Evolutionary conservation across 2,888 invertebrate species (phyloP).

Genomic region (Amblyteles armatorius): DNA sequence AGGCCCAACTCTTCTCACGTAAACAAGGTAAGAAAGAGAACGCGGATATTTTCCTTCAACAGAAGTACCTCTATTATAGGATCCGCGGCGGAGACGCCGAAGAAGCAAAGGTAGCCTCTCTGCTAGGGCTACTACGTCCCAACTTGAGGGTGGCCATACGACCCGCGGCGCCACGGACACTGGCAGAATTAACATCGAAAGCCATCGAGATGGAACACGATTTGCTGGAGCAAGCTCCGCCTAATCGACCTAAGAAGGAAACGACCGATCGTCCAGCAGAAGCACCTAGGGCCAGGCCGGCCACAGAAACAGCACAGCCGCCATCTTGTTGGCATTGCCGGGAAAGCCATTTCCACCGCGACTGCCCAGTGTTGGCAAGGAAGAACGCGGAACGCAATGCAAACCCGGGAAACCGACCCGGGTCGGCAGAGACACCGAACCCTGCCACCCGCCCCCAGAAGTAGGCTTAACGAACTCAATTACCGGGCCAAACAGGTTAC

Average conservation of each 20-base stretch:
- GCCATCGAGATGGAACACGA: conserved; percentile 10
- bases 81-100: background rate
- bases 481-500: background rate
- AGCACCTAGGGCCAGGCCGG: too few relatives aligned
- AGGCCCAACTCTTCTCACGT: conserved; percentile 9
- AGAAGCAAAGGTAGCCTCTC: background rate
- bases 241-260: too few relatives aligned
- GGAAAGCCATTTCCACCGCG: too few relatives aligned
- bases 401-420: conserved; percentile 5
- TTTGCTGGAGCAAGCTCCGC: background rate
- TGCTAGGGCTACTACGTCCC: conserved; percentile 19
- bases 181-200: background rate
- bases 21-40: background rate
- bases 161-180: background rate
- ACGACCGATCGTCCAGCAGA: too few relatives aligned
- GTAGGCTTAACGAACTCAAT: background rate
- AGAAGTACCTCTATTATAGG: background rate
- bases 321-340: too few relatives aligned
- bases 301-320: too few relatives aligned
- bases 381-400: background rate
- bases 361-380: too few relatives aligned
- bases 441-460: background rate
- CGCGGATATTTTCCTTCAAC: conserved; percentile 3
- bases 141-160: background rate
- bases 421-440: conserved; percentile 4